Evolutionary conservation across 2,888 invertebrate genomes (phyloP), one percentile per base, ranked within the genome.

Genomic region (Rhamphomyia laevipes): DNA sequence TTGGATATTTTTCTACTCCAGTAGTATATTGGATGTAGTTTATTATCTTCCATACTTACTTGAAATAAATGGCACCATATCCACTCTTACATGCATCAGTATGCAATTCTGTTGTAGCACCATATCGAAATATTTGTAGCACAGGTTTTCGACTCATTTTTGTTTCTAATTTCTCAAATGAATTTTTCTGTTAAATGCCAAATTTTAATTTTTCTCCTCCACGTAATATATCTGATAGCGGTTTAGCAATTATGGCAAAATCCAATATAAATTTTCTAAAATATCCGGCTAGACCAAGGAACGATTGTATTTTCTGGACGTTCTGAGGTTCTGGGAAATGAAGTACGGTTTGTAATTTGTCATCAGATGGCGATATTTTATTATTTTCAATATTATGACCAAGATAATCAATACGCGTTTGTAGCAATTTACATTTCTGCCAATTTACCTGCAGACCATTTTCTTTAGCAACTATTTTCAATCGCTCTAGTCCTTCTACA

Each of bases 31-130:
- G 42, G 37, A 16, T 43, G 43, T 2, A 43, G 17, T 23, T 16
- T 2, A 30, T 16, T 33, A 38, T 44, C 44, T n/a, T n/a, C n/a
- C n/a, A n/a, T n/a, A n/a, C n/a, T n/a, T n/a, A n/a, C n/a, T 45
- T 64, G 62, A 6, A 64, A 15, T 13, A 64, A 1, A 60, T 49
- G 1, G 59, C 62, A 6, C 59, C 63, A 45, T 56, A 59, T 4
- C 63, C 61, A 41, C 53, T 16, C 31, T 33, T 23, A 3, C 30
- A 41, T 3, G 46, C 50, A 44, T 52, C 53, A 37, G 50, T 46
- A 21, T 45, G 41, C 31, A 50, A 13, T 16, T 52, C 52, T 1
- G 50, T 52, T 18, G 30, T 43, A 9, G 27, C 31, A 7, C 48
- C 50, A 41, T 52, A 50, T 23, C 44, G 31, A 11, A 52, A 50